Conservation (phyloP, 30 jellyfish, hydroid and myxozoan genomes). For the Aurelia coerulea region DNA sequence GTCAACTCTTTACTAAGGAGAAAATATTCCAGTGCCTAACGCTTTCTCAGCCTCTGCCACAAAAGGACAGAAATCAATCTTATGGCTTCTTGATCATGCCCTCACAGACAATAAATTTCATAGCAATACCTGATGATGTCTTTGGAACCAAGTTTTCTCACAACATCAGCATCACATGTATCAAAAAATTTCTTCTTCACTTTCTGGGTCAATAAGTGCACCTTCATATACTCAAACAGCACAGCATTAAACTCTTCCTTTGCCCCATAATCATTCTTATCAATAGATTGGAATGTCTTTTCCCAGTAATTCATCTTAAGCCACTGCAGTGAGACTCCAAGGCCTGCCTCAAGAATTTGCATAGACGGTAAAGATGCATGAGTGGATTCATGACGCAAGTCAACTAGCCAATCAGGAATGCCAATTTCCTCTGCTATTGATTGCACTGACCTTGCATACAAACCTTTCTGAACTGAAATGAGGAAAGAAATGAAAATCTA, state of each 20-base stretch:
- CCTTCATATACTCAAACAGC: conserved; percentile 17
- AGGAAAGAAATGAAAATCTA: neutral
- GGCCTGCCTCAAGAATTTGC: conserved; percentile 63
- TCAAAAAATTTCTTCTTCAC: conserved; percentile 3
- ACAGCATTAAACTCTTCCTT: conserved; percentile 14
- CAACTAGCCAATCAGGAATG: conserved; percentile 97
- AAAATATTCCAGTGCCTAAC: too few species aligned
- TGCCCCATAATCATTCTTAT: neutral
- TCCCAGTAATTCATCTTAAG: conserved; percentile 81
- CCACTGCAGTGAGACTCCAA: conserved; percentile 74
- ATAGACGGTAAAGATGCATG: conserved; percentile 84
- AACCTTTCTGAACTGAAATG: conserved; percentile 81
- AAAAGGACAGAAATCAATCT: too few species aligned
- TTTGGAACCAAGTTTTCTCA: neutral
- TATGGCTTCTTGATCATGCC: too few species aligned
- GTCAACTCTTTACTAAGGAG: too few species aligned
- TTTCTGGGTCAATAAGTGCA: conserved; percentile 1
- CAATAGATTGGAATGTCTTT: conserved; percentile 32
- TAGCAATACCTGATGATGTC: neutral
- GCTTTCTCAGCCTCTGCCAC: too few species aligned
- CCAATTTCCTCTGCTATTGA: conserved; percentile 85
- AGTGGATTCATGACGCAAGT: conserved; percentile 91
- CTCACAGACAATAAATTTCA: too few species aligned
- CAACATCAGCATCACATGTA: neutral
- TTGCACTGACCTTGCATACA: conserved; percentile 90